These are phyloP conservation scores for Colossoma macropomum DNA, from an alignment of 2,113 vertebrate genomes.

Conservation along the genomic window DNA sequence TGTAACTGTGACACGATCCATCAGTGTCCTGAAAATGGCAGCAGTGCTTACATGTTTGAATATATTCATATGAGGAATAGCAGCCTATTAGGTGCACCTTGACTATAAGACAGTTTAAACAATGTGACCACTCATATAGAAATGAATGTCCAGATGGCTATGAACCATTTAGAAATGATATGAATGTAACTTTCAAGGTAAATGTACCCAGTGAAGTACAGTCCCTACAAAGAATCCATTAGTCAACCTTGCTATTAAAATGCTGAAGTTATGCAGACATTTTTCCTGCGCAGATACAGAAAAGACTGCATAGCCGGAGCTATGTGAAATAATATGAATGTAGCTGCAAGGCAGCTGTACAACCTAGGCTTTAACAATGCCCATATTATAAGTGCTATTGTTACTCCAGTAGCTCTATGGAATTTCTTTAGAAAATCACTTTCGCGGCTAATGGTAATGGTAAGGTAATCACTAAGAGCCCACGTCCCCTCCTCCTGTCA, in stretches of 20 bases:
- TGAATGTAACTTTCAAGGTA: background rate
- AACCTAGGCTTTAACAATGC: background rate
- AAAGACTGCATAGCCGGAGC: background rate
- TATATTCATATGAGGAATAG: background rate
- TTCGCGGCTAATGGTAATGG: constrained; percentile 17
- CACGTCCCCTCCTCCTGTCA: background rate
- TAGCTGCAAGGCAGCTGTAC: background rate
- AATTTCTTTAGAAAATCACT: constrained; percentile 29
- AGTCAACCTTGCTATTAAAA: background rate
- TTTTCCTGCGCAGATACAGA: background rate
- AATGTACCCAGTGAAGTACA: background rate
- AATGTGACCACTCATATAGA: too few species aligned
- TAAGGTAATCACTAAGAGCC: constrained; percentile 7
- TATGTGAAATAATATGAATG: constrained; percentile 25
- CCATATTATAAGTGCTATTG: constrained; percentile 7
- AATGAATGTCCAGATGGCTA: background rate
- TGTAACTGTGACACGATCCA: too few species aligned
- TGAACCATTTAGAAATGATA: background rate
- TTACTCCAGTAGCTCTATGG: background rate
- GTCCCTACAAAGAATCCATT: background rate
- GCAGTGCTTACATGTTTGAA: too few species aligned
- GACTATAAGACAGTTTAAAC: background rate
- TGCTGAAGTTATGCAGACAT: background rate
- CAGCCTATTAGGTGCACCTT: background rate
- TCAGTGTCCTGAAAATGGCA: too few species aligned